phyloP scores from a whole-genome alignment of 1,140 invertebrate species.

The Trachymyrmex cornetzi region DNA sequence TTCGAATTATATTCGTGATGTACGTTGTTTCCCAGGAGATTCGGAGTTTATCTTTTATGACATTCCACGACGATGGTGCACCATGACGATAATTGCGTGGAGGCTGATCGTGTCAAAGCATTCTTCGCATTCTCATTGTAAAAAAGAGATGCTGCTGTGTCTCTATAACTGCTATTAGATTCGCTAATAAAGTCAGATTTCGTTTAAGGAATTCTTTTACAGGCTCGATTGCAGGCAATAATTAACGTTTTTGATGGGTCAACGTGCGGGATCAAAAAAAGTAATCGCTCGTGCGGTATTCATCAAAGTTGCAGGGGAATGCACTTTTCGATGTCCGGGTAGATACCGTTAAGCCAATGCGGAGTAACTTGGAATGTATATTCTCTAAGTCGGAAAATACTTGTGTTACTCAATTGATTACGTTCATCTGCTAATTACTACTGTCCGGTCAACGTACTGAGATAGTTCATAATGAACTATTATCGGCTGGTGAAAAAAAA shows the following conservation, averaged over 20 bases:
- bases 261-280: background rate
- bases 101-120: slow-evolving; percentile 6
- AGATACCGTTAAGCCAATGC: slow-evolving; percentile 17
- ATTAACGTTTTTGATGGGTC: background rate
- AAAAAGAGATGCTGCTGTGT: background rate
- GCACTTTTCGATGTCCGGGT: background rate
- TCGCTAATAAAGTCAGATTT: background rate
- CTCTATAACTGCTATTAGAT: background rate
- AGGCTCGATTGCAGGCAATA: background rate
- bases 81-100: background rate
- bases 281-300: background rate
- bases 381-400: background rate
- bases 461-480: background rate
- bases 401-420: background rate
- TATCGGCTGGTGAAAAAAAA: background rate
- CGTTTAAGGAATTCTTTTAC: background rate
- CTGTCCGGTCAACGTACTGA: background rate
- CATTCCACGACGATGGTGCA: slow-evolving; percentile 2
- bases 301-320: background rate
- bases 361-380: background rate
- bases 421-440: background rate
- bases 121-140: slow-evolving; percentile 20
- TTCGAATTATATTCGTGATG: background rate
- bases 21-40: background rate
- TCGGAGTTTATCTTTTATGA: background rate